Percentiles rank a stretch among this genome's conserved stretches.
phyloP scores from a whole-genome alignment of 1,140 invertebrate species.

The Lepeophtheirus salmonis region DNA sequence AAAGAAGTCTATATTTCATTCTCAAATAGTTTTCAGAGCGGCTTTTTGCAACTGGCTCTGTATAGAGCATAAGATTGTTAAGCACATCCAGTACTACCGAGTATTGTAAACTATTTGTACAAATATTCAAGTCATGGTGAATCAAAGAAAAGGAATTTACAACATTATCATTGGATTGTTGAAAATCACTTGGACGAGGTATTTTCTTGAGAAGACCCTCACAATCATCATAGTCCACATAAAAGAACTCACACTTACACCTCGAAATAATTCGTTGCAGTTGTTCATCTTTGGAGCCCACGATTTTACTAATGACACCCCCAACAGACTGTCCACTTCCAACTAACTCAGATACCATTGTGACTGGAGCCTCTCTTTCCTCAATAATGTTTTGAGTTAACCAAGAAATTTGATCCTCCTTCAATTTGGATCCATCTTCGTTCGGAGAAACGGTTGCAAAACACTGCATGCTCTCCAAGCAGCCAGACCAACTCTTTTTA shows the following conservation, averaged over 20 bases:
- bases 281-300: slow-evolving; percentile 48
- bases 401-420: slow-evolving; percentile 66
- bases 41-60: slow-evolving; percentile 73
- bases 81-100: slow-evolving; percentile 90
- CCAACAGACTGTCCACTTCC: slow-evolving; percentile 89
- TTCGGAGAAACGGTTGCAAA: slow-evolving; percentile 84
- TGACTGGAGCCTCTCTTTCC: slow-evolving; percentile 43
- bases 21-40: slow-evolving; percentile 29
- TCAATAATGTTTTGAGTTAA: slow-evolving; percentile 75
- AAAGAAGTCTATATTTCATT: slow-evolving; percentile 77
- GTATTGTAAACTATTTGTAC: slow-evolving; percentile 69
- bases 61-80: slow-evolving; percentile 87
- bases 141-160: slow-evolving; percentile 93
- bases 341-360: slow-evolving; percentile 50
- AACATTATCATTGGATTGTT: slow-evolving; percentile 54
- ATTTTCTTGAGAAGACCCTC: slow-evolving; percentile 29
- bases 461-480: slow-evolving; percentile 94
- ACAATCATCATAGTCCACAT: slow-evolving; percentile 73
- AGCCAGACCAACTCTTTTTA: slow-evolving; percentile 86
- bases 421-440: slow-evolving; percentile 31
- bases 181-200: slow-evolving; percentile 23
- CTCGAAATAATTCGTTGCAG: slow-evolving; percentile 86
- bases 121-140: slow-evolving; percentile 93
- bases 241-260: slow-evolving; percentile 94
- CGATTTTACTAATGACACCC: slow-evolving; percentile 75